Evolutionary conservation across 2,113 vertebrate genomes (phyloP).

Genomic region (Tylochromis polylepis): DNA sequence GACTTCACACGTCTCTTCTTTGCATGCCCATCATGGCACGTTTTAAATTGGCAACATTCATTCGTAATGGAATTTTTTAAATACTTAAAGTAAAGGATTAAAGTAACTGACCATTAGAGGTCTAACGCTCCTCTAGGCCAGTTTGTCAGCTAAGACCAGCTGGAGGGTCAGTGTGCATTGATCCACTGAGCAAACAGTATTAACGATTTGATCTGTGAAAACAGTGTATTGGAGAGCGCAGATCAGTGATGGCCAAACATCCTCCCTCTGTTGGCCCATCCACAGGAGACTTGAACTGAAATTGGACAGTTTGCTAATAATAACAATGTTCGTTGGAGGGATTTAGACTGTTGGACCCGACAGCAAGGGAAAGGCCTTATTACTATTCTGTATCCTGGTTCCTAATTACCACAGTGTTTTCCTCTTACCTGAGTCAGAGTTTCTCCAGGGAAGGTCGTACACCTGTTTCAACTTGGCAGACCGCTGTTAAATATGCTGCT

Average conservation of each 20-base stretch:
- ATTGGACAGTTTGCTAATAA: background rate
- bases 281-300: constrained; percentile 9
- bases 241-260: constrained; percentile 27
- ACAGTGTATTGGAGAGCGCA: background rate
- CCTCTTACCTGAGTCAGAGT: constrained; percentile 35
- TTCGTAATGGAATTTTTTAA: background rate
- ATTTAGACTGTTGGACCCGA: constrained; percentile 6
- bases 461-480: background rate
- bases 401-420: constrained; percentile 56
- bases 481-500: background rate
- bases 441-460: constrained; percentile 45
- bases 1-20: background rate
- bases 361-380: constrained; percentile 26
- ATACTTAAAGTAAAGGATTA: background rate
- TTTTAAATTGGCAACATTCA: background rate
- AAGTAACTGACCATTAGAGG: background rate
- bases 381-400: constrained; percentile 24
- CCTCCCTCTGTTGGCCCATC: background rate
- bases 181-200: constrained; percentile 50
- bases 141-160: background rate
- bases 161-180: constrained; percentile 20
- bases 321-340: background rate
- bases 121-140: background rate
- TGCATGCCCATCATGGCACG: background rate
- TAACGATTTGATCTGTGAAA: constrained; percentile 65